Percentiles rank a stretch among this genome's conserved stretches.
These are phyloP conservation scores for Porites evermanni DNA, from an alignment of 92 coral and sea anemone species.

Conservation along the genomic window DNA sequence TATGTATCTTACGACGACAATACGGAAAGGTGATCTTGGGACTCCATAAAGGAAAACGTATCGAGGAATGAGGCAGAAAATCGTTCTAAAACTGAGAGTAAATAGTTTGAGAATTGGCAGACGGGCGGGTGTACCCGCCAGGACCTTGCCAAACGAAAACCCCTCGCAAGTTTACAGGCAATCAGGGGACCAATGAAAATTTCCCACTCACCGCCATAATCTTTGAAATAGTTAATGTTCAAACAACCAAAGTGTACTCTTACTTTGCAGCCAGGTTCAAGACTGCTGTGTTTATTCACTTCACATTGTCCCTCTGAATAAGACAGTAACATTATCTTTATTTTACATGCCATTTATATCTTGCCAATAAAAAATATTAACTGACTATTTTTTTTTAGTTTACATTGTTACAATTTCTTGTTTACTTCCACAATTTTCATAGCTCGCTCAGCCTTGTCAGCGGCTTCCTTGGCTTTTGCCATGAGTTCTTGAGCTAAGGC, in stretches of 20 bases:
- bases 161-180: no score
- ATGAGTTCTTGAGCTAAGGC: constrained; percentile 75
- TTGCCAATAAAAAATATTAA: background rate
- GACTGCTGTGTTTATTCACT: background rate
- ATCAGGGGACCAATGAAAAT: no score
- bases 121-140: no score
- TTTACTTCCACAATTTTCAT: constrained; percentile 62
- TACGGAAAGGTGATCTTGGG: no score
- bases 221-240: background rate
- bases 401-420: constrained; percentile 12
- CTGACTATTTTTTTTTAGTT: background rate
- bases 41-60: no score
- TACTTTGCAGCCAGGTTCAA: background rate
- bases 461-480: constrained; percentile 76
- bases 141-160: no score
- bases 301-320: constrained; percentile 16
- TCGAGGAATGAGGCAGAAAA: no score
- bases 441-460: constrained; percentile 78
- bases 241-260: background rate
- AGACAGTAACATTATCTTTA: background rate
- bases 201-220: no score
- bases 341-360: background rate
- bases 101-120: no score
- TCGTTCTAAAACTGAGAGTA: no score
- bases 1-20: no score